Evolutionary conservation across 2,113 vertebrate species (phyloP).

Genomic region (Acanthochromis polyacanthus): DNA sequence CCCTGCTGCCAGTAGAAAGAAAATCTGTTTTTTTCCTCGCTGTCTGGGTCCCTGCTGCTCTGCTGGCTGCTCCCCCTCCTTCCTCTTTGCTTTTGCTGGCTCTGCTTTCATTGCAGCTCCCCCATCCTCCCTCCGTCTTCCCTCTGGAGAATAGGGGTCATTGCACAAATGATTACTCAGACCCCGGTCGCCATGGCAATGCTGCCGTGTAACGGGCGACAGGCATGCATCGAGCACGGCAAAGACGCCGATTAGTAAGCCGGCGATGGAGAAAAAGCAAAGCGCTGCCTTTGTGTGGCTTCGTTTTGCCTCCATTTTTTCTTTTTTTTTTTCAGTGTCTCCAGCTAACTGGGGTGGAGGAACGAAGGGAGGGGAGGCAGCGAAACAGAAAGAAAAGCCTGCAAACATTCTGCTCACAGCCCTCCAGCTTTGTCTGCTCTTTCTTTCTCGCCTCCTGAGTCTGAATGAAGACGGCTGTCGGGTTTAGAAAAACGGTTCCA

Average conservation of each 20-base stretch:
- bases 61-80: slow-evolving; percentile 57
- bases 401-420: slow-evolving; percentile 76
- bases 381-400: slow-evolving; percentile 55
- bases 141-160: slow-evolving; percentile 95
- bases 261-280: slow-evolving; percentile 83
- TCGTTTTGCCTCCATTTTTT: slow-evolving; percentile 74
- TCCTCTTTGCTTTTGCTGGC: slow-evolving; percentile 46
- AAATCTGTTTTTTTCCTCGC: slow-evolving; percentile 71
- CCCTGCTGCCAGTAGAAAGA: slow-evolving; percentile 57
- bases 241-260: slow-evolving; percentile 91
- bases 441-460: slow-evolving; percentile 57
- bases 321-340: slow-evolving; percentile 69
- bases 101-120: slow-evolving; percentile 66
- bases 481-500: slow-evolving; percentile 47
- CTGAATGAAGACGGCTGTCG: slow-evolving; percentile 66
- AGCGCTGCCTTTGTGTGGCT: slow-evolving; percentile 84
- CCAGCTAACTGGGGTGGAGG: slow-evolving; percentile 70
- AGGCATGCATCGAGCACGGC: slow-evolving; percentile 90
- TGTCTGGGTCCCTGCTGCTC: slow-evolving; percentile 78
- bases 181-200: slow-evolving; percentile 95
- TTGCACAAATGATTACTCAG: slow-evolving; percentile 98
- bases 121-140: slow-evolving; percentile 77
- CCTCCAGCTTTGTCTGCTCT: slow-evolving; percentile 77
- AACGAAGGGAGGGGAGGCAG: slow-evolving; percentile 57
- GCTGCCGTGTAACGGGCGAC: slow-evolving; percentile 90